These are phyloP conservation scores for Phrynosoma blainvillii DNA, from an alignment of 2,113 vertebrate genomes.

Conservation along the genomic window DNA sequence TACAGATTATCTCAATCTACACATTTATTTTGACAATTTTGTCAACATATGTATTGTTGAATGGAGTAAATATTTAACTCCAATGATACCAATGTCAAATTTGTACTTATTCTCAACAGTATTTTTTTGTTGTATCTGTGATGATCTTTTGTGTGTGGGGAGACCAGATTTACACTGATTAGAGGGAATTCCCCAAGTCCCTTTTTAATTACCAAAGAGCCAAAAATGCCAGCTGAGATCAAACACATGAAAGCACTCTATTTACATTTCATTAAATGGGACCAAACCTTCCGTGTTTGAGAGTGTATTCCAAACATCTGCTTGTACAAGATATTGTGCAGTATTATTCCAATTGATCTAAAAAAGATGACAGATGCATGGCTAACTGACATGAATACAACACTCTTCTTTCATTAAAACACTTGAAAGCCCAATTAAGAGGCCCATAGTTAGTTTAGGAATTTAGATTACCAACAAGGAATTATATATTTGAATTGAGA, in stretches of 20 bases:
- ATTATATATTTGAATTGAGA: not conserved
- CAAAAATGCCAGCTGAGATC: conserved; percentile 62
- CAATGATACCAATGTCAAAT: conserved; percentile 22
- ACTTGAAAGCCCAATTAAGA: conserved; percentile 24
- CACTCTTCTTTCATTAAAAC: conserved; percentile 32
- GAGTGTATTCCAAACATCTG: conserved; percentile 64
- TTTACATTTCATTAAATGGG: conserved; percentile 66
- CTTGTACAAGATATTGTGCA: conserved; percentile 45
- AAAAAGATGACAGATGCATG: conserved; percentile 52
- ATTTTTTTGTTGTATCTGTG: conserved; percentile 46
- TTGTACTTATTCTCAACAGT: conserved; percentile 24
- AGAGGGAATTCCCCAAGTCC: conserved; percentile 74
- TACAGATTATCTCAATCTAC: not conserved
- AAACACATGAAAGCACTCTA: conserved; percentile 57
- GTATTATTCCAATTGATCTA: conserved; percentile 43
- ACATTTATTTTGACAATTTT: conserved; percentile 11
- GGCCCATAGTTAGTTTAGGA: conserved; percentile 7
- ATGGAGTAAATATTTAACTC: not conserved
- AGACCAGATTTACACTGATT: conserved; percentile 7
- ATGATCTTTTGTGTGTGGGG: conserved; percentile 8
- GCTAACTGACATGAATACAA: conserved; percentile 45
- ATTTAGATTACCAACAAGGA: conserved; percentile 15
- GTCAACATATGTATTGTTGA: not conserved
- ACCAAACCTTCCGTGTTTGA: conserved; percentile 38
- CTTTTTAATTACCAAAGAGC: conserved; percentile 76